These are phyloP conservation scores for Scatophagus argus DNA, from an alignment of 2,113 vertebrate species.

Conservation along the genomic window DNA sequence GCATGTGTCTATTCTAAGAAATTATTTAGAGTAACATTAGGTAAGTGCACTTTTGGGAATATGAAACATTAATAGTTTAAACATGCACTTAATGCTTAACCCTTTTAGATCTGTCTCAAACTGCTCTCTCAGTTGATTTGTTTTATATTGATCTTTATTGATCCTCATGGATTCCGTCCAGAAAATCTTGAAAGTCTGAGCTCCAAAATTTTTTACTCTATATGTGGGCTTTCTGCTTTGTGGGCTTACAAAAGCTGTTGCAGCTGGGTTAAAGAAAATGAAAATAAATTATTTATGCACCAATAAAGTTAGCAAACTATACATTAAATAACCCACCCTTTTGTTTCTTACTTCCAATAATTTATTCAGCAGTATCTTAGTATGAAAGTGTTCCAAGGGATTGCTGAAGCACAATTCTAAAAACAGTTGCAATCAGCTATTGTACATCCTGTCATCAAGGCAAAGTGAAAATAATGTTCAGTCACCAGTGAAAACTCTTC, in stretches of 20 bases:
- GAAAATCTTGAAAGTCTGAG: background rate
- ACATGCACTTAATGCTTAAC: background rate
- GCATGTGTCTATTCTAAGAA: background rate
- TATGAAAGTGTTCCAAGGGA: background rate
- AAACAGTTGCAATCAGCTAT: background rate
- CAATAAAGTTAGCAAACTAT: background rate
- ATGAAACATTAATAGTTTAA: background rate
- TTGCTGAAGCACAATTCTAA: background rate
- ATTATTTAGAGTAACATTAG: background rate
- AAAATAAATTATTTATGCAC: background rate
- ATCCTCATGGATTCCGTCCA: background rate
- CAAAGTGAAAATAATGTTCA: background rate
- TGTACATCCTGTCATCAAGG: background rate
- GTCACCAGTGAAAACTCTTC: background rate
- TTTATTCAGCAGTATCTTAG: background rate
- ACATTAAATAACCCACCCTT: background rate
- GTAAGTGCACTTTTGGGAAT: background rate
- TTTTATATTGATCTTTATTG: background rate
- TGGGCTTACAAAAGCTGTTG: background rate
- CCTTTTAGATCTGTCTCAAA: background rate
- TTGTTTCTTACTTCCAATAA: background rate
- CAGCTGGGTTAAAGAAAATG: background rate
- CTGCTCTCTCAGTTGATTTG: background rate
- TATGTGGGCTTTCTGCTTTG: background rate
- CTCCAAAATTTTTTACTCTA: background rate